Evolutionary conservation across 53 echinoderm and acorn worm genomes (phyloP).

Genomic region (Arbacia lixula): DNA sequence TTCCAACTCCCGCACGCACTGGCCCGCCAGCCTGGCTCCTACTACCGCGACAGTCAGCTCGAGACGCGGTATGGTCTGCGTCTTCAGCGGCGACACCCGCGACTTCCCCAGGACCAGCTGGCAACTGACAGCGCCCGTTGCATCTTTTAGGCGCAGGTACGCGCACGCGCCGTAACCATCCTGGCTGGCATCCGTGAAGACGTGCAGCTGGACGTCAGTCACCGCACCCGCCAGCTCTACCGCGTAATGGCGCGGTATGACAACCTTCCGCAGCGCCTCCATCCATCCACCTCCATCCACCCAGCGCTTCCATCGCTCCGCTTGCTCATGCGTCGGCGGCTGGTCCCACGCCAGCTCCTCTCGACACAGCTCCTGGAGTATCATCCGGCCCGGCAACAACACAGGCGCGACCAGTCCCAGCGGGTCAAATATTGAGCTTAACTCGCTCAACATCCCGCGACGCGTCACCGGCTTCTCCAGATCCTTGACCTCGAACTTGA

Average conservation of each 20-base stretch:
- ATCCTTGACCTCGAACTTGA: constrained; percentile 37
- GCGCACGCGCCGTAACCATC: constrained; percentile 17
- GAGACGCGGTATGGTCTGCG: constrained; percentile 27
- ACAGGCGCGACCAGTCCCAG: constrained; percentile 65
- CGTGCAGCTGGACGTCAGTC: neutral
- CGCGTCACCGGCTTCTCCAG: constrained; percentile 48
- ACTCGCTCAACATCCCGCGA: constrained; percentile 49
- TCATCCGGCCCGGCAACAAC: constrained; percentile 50
- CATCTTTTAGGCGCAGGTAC: constrained; percentile 16
- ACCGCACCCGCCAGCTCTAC: neutral
- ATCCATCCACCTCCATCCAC: constrained; percentile 35
- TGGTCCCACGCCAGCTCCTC: constrained; percentile 63
- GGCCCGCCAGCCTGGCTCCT: constrained; percentile 4
- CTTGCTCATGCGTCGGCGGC: neutral
- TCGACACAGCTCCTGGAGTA: constrained; percentile 59
- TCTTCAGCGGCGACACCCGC: constrained; percentile 20
- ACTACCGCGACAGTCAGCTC: constrained; percentile 34
- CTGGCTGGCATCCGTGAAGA: constrained; percentile 20
- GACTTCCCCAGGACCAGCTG: constrained; percentile 46
- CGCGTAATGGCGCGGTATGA: constrained; percentile 48
- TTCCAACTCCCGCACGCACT: constrained; percentile 41
- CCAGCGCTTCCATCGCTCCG: constrained; percentile 32
- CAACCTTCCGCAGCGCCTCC: neutral
- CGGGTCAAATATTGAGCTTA: constrained; percentile 58
- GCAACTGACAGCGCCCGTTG: neutral